Base-by-base conservation (phyloP, 2,797 vertebrate species). In the Microctenopoma lineatum region DNA sequence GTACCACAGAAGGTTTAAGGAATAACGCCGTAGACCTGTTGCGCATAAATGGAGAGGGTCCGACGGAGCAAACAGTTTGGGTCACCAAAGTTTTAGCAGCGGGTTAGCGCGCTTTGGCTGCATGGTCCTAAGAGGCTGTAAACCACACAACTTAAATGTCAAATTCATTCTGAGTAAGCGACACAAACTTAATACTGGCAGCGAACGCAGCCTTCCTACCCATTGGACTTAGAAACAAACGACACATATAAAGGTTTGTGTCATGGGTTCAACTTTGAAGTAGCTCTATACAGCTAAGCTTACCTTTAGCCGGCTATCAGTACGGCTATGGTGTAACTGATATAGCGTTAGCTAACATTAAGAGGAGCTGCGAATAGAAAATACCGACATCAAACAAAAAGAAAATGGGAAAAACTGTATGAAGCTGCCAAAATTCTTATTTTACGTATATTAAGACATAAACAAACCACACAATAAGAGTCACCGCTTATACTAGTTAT, bases 31-130 rank as follows among this genome's bases (percentile, higher is more conserved):
- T 0, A 7, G 5, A 41, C 1, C 21, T 48, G 0, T 6, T 12
- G 3, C 42, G 3, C 1, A 18, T 3, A 36, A 34, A 21, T 62
- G 0, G 27, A 5, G 4, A 27, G 5, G 3, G 1, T 18, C 1
- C n/a, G 1, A 21, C 8, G 29, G 0, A 34, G 5, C 1, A 39
- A 41, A 26, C 0, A 70, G 58, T 71, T 70, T 68, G 15, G 61
- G 67, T 45, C 60, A 51, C 27, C 5, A 0, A 70, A 80, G 74
- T 86, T 83, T 52, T 52, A 48, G 51, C 60, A 41, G 45, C 26
- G 25, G 70, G 44, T 86, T 69, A 84, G 81, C 85, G 83, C 85
- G 84, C 84, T 75, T 77, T 74, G 64, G 63, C 66, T 75, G 77
- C 64, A 18, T 57, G 73, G 50, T 70, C 11, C 4, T 0, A 7